phyloP scores from a whole-genome alignment of 2,888 invertebrate genomes.

The Steromphala cineraria region DNA sequence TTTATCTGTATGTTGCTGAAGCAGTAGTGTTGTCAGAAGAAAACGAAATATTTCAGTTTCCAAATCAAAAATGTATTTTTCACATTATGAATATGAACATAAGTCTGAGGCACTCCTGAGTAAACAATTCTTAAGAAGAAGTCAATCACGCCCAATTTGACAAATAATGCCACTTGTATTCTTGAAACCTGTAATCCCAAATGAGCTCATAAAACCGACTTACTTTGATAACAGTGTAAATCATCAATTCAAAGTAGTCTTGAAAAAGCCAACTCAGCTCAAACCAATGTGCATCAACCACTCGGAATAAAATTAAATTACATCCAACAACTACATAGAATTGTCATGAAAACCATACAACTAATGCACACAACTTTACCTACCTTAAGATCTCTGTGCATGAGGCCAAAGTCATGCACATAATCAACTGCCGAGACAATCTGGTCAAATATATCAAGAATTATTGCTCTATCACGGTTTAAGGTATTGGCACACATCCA shows the following conservation, averaged over 20 bases:
- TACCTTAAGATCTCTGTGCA: conserved; percentile 96
- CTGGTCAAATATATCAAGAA: conserved; percentile 79
- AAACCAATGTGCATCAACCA: too few species aligned
- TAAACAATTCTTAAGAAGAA: too few species aligned
- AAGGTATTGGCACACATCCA: conserved; percentile 82
- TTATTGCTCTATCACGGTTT: conserved; percentile 56
- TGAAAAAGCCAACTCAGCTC: too few species aligned
- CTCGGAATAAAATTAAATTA: too few species aligned
- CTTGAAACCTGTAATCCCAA: too few species aligned
- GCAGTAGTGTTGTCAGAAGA: neutral
- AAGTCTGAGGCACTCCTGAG: too few species aligned
- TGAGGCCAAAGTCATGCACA: conserved; percentile 92
- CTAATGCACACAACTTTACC: conserved; percentile 34
- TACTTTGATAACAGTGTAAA: neutral
- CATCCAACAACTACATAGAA: too few species aligned
- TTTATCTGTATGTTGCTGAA: neutral
- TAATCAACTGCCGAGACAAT: conserved; percentile 96
- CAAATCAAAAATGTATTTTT: too few species aligned
- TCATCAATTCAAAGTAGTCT: neutral
- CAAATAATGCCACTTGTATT: too few species aligned
- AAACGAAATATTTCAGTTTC: neutral
- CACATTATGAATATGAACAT: too few species aligned
- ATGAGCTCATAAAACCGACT: neutral
- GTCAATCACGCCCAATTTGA: too few species aligned
- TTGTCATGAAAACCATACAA: too few species aligned